phyloP scores from a whole-genome alignment of 2,888 invertebrate species.

The Geophilus truncorum region DNA sequence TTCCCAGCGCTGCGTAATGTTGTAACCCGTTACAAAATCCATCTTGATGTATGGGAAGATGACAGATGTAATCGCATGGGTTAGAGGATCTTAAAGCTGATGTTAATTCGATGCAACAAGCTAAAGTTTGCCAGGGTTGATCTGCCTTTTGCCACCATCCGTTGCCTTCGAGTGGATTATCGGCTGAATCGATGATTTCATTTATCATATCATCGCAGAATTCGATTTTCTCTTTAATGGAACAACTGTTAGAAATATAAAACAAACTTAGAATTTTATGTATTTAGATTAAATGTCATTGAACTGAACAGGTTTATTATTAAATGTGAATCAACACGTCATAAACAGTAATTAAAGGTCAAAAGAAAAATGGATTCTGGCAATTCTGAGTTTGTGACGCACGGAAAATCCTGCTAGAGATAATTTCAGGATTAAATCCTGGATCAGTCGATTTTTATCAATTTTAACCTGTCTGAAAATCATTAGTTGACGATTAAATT shows the following conservation, averaged over 20 bases:
- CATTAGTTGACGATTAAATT: too few relatives aligned
- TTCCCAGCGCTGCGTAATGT: slow-evolving; percentile 96
- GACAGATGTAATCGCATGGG: slow-evolving; percentile 60
- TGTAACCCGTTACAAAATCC: slow-evolving; percentile 99
- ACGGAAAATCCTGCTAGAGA: too few relatives aligned
- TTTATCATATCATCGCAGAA: slow-evolving; percentile 79
- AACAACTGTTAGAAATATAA: not conserved
- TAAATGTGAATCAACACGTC: too few relatives aligned
- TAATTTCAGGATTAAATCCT: too few relatives aligned
- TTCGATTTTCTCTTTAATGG: slow-evolving; percentile 65
- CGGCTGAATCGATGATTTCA: slow-evolving; percentile 88
- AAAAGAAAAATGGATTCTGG: too few relatives aligned
- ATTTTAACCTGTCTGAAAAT: too few relatives aligned
- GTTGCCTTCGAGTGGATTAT: slow-evolving; percentile 61
- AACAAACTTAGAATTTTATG: not conserved
- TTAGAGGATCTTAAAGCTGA: slow-evolving; percentile 65
- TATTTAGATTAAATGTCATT: not conserved
- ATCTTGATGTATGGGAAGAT: slow-evolving; percentile 95
- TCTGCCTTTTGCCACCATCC: slow-evolving; percentile 94
- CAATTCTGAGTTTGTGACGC: too few relatives aligned
- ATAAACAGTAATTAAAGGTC: too few relatives aligned
- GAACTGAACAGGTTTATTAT: too few relatives aligned
- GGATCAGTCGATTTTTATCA: too few relatives aligned
- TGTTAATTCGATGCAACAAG: slow-evolving; percentile 89
- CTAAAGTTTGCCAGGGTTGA: slow-evolving; percentile 97